Percentiles rank a stretch among this genome's conserved stretches.
Evolutionary conservation across 2,888 invertebrate species (phyloP).

Genomic region (Machimus rusticus): DNA sequence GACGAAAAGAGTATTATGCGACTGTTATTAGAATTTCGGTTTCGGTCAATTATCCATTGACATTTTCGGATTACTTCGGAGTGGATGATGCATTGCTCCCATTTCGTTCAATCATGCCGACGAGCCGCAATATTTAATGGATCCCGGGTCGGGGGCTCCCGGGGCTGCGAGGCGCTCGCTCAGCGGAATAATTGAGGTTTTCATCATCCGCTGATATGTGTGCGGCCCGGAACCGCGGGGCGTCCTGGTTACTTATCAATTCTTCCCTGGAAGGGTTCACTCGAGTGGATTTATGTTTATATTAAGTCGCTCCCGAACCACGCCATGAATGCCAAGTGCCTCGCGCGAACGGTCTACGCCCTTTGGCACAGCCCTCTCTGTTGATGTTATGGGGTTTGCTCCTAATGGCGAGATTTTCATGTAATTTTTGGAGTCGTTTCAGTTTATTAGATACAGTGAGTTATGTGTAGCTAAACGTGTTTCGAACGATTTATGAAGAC

Average conservation of each 20-base stretch:
- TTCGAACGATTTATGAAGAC: background rate
- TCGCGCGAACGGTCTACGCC: background rate
- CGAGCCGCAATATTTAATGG: conserved; percentile 2
- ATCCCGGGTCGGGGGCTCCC: background rate
- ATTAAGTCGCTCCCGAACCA: background rate
- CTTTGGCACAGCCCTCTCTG: background rate
- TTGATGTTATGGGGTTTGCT: background rate
- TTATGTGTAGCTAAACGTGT: background rate
- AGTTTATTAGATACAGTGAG: background rate
- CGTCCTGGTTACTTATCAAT: background rate
- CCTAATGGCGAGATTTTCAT: background rate
- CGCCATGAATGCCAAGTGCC: background rate
- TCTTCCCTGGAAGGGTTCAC: background rate
- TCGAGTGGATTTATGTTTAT: background rate
- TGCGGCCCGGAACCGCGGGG: background rate
- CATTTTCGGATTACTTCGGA: background rate
- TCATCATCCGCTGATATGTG: background rate
- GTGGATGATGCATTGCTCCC: background rate
- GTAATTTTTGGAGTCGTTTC: background rate
- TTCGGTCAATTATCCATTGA: conserved; percentile 24
- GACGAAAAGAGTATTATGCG: background rate
- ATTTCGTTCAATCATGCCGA: background rate
- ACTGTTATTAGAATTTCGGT: conserved; percentile 10
- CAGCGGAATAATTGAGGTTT: conserved; percentile 5
- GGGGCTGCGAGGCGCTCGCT: background rate